Percentiles rank a stretch among this genome's conserved stretches.
Evolutionary conservation across 2,888 invertebrate species (phyloP).

Genomic region (Apamea monoglypha): DNA sequence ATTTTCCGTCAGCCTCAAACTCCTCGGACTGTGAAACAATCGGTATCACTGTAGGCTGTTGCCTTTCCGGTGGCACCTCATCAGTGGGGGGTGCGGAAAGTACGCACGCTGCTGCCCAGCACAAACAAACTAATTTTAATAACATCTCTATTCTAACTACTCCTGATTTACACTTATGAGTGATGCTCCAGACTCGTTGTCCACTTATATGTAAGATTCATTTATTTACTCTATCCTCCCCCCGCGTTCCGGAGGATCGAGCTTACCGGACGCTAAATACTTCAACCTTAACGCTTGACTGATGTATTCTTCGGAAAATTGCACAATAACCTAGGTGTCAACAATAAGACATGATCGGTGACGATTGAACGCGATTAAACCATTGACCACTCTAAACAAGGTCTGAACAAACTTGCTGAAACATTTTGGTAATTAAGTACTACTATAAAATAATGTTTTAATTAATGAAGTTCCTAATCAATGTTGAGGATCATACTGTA

Average conservation of each 20-base stretch:
- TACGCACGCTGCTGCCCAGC: constrained; percentile 70
- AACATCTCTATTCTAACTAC: constrained; percentile 80
- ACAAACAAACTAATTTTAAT: constrained; percentile 76
- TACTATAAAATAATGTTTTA: not conserved
- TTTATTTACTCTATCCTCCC: constrained; percentile 89
- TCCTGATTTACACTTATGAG: constrained; percentile 82
- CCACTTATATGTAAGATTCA: constrained; percentile 88
- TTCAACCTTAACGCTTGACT: constrained; percentile 89
- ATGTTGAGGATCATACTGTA: constrained; percentile 33
- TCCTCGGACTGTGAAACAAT: constrained; percentile 89
- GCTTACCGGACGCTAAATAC: constrained; percentile 88
- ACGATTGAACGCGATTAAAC: constrained; percentile 78
- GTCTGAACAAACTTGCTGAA: constrained; percentile 61
- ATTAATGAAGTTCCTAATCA: not conserved
- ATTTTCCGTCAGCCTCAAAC: constrained; percentile 88
- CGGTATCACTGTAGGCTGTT: constrained; percentile 85
- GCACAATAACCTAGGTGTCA: constrained; percentile 88
- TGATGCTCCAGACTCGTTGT: constrained; percentile 86
- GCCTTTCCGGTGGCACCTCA: constrained; percentile 79
- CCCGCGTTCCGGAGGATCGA: constrained; percentile 85
- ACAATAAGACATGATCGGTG: constrained; percentile 84
- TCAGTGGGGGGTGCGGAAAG: constrained; percentile 77
- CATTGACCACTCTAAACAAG: constrained; percentile 72
- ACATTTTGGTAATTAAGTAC: not conserved
- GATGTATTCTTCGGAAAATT: constrained; percentile 88